Evolutionary conservation across 2,797 vertebrate genomes (phyloP).

Genomic region (Cynopterus sphinx): DNA sequence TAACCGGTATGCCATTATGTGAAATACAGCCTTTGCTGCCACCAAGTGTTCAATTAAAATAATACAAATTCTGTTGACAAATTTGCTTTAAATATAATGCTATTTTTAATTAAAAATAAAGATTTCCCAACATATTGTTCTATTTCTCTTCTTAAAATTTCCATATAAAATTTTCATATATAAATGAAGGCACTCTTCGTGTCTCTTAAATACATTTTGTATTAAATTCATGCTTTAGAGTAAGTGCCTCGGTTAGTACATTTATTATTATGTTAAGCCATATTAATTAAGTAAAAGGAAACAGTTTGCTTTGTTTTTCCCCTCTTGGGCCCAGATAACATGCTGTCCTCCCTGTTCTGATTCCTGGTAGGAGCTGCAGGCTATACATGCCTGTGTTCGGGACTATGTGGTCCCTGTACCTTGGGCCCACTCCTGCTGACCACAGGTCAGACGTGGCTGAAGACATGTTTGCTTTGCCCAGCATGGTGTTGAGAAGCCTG

Average conservation of each 20-base stretch:
- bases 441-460: not conserved
- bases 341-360: fast-evolving
- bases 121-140: not conserved
- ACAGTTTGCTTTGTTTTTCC: not conserved
- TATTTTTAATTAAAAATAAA: slow-evolving; percentile 7
- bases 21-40: slow-evolving; percentile 56
- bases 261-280: not conserved
- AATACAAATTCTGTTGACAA: not conserved
- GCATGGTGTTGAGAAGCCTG: not conserved
- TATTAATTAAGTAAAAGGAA: not conserved
- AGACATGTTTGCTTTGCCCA: not conserved
- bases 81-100: slow-evolving; percentile 41
- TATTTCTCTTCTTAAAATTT: slow-evolving; percentile 6
- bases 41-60: slow-evolving; percentile 43
- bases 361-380: not conserved
- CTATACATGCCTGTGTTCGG: not conserved
- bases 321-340: not conserved
- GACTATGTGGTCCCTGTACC: not conserved
- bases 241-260: not conserved
- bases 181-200: slow-evolving; percentile 7
- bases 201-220: not conserved
- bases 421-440: not conserved
- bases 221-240: not conserved
- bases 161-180: not conserved
- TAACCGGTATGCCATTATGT: not conserved